phyloP scores from a whole-genome alignment of 2,888 invertebrate species.

The Siphlonurus alternatus region DNA sequence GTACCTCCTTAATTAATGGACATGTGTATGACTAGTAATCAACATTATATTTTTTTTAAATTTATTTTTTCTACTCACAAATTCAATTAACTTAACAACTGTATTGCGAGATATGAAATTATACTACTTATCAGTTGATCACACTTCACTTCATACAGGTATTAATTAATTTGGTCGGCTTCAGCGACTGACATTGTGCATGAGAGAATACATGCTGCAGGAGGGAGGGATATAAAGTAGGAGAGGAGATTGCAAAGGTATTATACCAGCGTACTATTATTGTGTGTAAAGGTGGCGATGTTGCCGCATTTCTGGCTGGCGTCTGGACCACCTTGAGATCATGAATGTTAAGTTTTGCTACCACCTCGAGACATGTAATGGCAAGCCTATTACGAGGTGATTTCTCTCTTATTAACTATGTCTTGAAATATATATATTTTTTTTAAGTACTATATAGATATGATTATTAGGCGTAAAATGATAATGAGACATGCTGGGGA shows the following conservation, averaged over 20 bases:
- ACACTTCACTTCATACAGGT: background rate
- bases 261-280: background rate
- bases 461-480: too few relatives aligned
- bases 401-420: too few relatives aligned
- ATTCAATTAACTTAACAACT: too few relatives aligned
- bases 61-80: too few relatives aligned
- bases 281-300: background rate
- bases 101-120: background rate
- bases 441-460: too few relatives aligned
- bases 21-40: too few relatives aligned
- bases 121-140: background rate
- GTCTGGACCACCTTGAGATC: background rate
- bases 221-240: background rate
- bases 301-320: background rate
- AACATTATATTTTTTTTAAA: too few relatives aligned
- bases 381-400: too few relatives aligned
- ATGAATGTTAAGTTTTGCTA: background rate
- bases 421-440: too few relatives aligned
- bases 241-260: background rate
- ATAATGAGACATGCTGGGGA: too few relatives aligned
- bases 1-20: too few relatives aligned
- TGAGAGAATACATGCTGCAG: background rate
- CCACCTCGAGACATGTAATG: too few relatives aligned
- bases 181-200: background rate
- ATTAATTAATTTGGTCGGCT: conserved; percentile 2